Conservation (phyloP, 2,797 vertebrate genomes). For the Microctenopoma steveboyesi region DNA sequence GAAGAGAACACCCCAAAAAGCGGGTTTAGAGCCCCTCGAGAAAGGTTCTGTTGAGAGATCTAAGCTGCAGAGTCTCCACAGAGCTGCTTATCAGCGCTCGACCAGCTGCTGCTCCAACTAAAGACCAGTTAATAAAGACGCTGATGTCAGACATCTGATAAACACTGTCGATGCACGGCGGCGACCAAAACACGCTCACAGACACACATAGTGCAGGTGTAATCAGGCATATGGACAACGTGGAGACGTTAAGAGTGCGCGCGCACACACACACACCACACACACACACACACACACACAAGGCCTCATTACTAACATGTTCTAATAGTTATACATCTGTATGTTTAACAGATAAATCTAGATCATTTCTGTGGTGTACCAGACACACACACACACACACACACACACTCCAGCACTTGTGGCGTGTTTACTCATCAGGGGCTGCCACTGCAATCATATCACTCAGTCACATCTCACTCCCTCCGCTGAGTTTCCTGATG, state of each 20-base stretch:
- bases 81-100: conserved; percentile 21
- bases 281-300: not conserved
- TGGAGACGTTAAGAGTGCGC: no score
- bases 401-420: not conserved
- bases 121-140: conserved; percentile 9
- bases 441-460: conserved; percentile 8
- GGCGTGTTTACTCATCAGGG: conserved; percentile 22
- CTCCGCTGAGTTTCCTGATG: not conserved
- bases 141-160: not conserved
- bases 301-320: not conserved
- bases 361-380: not conserved
- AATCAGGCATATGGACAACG: not conserved
- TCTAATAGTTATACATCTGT: not conserved
- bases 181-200: not conserved
- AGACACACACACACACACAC: not conserved
- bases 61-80: conserved; percentile 1
- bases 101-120: conserved; percentile 11
- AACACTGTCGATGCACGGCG: not conserved
- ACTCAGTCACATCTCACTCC: conserved; percentile 7
- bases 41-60: conserved; percentile 3
- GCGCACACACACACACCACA: not conserved
- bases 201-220: no score
- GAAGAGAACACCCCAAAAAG: not conserved
- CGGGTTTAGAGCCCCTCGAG: not conserved
- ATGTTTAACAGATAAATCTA: not conserved